phyloP scores from a whole-genome alignment of 2,888 invertebrate species.

The Drosophila meridionalis region DNA sequence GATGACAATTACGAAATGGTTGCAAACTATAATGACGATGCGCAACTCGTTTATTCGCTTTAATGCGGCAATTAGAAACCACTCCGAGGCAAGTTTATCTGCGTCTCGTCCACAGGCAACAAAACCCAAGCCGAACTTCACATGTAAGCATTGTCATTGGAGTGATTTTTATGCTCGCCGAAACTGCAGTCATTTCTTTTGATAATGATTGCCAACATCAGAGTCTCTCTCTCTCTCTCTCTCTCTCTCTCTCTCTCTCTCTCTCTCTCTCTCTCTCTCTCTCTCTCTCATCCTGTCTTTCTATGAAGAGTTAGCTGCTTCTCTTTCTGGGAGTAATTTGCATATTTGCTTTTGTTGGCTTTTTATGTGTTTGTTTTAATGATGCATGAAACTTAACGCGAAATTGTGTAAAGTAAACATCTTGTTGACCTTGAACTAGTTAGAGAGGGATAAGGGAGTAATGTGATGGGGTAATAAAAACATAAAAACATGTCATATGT shows the following conservation, averaged over 20 bases:
- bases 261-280: not conserved
- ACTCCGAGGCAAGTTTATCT: slow-evolving; percentile 46
- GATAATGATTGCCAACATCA: slow-evolving; percentile 54
- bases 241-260: not conserved
- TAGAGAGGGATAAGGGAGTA: slow-evolving; percentile 6
- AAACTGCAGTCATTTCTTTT: slow-evolving; percentile 53
- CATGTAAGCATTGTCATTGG: slow-evolving; percentile 50
- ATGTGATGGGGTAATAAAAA: not conserved
- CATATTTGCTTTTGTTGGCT: slow-evolving; percentile 41
- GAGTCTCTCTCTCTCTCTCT: not conserved
- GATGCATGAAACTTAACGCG: slow-evolving; percentile 64
- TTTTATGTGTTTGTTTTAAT: slow-evolving; percentile 65
- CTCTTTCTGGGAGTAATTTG: slow-evolving; percentile 30
- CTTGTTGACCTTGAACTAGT: slow-evolving; percentile 55
- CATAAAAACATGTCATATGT: not conserved
- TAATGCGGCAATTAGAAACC: slow-evolving; percentile 69
- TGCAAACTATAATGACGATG: slow-evolving; percentile 29
- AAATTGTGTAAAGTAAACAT: slow-evolving; percentile 24
- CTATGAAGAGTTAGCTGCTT: not conserved
- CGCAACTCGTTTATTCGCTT: slow-evolving; percentile 56
- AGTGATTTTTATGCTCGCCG: slow-evolving; percentile 50
- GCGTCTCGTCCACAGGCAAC: slow-evolving; percentile 52
- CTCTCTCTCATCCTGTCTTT: not conserved
- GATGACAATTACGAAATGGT: slow-evolving; percentile 52
- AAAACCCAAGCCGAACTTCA: slow-evolving; percentile 7